Evolutionary conservation across 2,113 vertebrate species (phyloP), one percentile per base, ranked within the genome.

Genomic region (Xiphophorus couchianus): DNA sequence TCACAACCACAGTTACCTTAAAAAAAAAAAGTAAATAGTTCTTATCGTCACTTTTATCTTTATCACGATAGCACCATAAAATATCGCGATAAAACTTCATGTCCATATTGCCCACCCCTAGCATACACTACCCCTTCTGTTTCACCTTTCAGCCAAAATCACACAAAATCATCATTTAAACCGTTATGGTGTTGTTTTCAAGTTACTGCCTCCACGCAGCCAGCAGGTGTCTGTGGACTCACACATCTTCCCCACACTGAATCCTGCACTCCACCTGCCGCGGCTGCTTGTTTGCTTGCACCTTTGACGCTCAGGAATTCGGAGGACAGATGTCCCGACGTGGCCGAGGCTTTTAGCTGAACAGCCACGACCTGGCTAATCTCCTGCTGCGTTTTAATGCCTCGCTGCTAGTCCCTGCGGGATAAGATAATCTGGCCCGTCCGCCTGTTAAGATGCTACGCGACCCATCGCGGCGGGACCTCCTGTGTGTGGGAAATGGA

Each of bases 341-440:
- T 60, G 44, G 31, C 33, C 58, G 2, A 27, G 61, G 60, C 48
- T 54, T 62, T 73, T 10, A 7, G 39, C 62, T 33, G 60, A 78
- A 77, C 27, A 87, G 62, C 62, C 77, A 67, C 9, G 65, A 65
- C 63, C 48, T 3, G 31, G 73, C 62, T 90, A 86, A 89, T 90
- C 86, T 71, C 77, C 61, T 62, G 63, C 58, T 66, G 66, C 27
- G 73, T 81, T 74, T 70, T 65, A 44, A 44, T 8, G 76, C 74
- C 71, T 68, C 66, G 66, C 39, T 33, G 37, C 42, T 65, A 71
- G 66, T 66, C 73, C 29, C 25, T 9, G 42, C 42, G 58, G 81
- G 85, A 84, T 79, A 60, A 79, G 62, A 78, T 92, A 72, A 91
- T 86, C 85, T 76, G 84, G 88, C 81, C 84, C 79, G 79, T 58